Conservation (phyloP, 2,888 invertebrate species). For the Sarcophaga caerulescens region DNA sequence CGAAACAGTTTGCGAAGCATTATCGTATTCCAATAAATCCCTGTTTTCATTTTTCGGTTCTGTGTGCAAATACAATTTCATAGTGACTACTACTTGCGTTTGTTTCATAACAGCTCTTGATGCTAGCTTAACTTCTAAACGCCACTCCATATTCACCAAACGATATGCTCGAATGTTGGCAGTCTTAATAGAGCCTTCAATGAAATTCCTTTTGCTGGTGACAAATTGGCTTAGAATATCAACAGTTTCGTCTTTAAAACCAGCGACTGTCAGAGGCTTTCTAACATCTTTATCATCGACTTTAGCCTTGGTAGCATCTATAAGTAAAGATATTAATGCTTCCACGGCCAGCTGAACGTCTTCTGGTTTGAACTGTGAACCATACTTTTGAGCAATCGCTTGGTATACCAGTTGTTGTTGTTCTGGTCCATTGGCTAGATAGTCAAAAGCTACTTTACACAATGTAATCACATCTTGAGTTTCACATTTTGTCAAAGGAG, state of each 20-base stretch:
- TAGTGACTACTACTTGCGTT: conserved; percentile 83
- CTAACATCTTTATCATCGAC: conserved; percentile 79
- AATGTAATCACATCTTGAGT: conserved; percentile 84
- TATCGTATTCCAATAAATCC: conserved; percentile 73
- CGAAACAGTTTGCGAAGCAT: conserved; percentile 55
- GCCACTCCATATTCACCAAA: conserved; percentile 85
- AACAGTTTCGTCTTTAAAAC: conserved; percentile 74
- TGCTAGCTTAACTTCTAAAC: conserved; percentile 85
- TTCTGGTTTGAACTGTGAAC: conserved; percentile 63
- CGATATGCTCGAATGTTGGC: conserved; percentile 77
- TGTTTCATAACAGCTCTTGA: conserved; percentile 84
- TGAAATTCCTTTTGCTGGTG: conserved; percentile 76
- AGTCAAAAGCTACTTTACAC: conserved; percentile 85
- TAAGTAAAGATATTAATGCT: conserved; percentile 87
- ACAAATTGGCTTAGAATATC: conserved; percentile 79
- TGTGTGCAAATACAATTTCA: conserved; percentile 83
- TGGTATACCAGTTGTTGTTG: conserved; percentile 81
- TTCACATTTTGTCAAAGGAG: conserved; percentile 82
- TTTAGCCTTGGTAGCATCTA: conserved; percentile 87
- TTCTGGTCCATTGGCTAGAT: conserved; percentile 84
- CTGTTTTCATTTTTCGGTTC: conserved; percentile 80
- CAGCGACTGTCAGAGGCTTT: conserved; percentile 70
- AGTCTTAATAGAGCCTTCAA: conserved; percentile 79
- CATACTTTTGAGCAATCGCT: conserved; percentile 81
- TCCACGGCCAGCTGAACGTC: conserved; percentile 84